A percentile compares a stretch with the other conserved stretches of the same genome.
Evolutionary conservation across 2,113 vertebrate species (phyloP).

Genomic region (Limanda limanda): DNA sequence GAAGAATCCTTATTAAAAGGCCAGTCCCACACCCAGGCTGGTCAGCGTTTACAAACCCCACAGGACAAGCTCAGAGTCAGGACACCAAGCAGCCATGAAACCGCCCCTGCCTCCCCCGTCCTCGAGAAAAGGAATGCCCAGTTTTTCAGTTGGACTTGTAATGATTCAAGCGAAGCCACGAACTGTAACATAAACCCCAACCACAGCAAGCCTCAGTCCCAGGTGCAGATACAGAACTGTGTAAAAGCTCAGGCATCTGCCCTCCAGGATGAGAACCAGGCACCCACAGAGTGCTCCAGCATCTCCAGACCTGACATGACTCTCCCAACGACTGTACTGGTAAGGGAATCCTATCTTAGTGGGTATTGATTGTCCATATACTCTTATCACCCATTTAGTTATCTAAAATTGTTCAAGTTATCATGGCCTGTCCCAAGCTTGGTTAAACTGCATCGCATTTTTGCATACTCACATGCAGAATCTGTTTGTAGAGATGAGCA

Average conservation of each 20-base stretch:
- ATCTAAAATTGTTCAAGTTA: background rate
- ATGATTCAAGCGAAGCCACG: conserved; percentile 44
- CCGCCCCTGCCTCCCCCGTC: conserved; percentile 41
- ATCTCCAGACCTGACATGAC: conserved; percentile 74
- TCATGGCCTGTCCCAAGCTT: background rate
- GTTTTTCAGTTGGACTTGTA: conserved; percentile 49
- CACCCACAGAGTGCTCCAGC: conserved; percentile 76
- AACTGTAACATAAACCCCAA: conserved; percentile 67
- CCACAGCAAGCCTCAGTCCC: conserved; percentile 66
- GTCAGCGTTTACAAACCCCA: conserved; percentile 82
- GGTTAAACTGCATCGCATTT: background rate
- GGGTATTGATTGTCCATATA: background rate
- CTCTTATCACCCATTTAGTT: background rate
- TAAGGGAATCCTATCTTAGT: conserved; percentile 66
- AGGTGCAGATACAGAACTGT: conserved; percentile 65
- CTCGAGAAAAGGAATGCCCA: conserved; percentile 54
- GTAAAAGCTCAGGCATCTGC: conserved; percentile 75
- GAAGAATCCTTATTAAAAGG: conserved; percentile 82
- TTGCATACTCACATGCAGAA: too few species aligned
- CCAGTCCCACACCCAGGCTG: conserved; percentile 67
- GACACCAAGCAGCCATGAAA: conserved; percentile 63
- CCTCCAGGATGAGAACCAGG: conserved; percentile 87
- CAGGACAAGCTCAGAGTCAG: conserved; percentile 59
- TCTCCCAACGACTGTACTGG: conserved; percentile 79
- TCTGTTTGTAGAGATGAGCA: too few species aligned